phyloP scores from a whole-genome alignment of 2,113 vertebrate species.

The Opisthocomus hoazin region DNA sequence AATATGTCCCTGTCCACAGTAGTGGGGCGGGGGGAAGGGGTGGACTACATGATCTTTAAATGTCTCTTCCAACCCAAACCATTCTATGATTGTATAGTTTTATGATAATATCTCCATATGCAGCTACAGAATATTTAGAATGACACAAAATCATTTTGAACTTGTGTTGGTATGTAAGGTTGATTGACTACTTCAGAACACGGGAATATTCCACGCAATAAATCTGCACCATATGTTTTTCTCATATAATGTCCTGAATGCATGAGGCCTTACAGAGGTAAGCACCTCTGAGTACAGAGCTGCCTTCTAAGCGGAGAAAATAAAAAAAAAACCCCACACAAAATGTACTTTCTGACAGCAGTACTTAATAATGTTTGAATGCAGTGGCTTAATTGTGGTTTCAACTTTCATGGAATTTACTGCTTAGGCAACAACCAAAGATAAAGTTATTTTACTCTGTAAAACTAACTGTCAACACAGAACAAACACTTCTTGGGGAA shows the following conservation, averaged over 20 bases:
- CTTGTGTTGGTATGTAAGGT: neutral
- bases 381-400: neutral
- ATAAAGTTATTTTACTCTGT: neutral
- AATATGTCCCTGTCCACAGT: neutral
- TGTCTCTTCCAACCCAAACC: accelerated
- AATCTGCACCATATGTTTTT: neutral
- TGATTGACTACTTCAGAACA: conserved; percentile 1
- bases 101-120: neutral
- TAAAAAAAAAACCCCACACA: conserved; percentile 22
- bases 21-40: accelerated
- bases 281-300: no score
- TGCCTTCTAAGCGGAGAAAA: neutral
- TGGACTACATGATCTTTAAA: neutral
- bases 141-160: neutral
- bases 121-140: neutral
- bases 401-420: neutral
- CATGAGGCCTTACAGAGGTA: no score
- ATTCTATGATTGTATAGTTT: neutral
- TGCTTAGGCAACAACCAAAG: neutral
- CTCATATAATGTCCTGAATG: neutral
- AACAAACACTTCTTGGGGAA: neutral
- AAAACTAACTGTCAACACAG: neutral
- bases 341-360: conserved; percentile 8
- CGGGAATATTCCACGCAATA: neutral
- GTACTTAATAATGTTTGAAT: neutral